These are phyloP conservation scores for Rostratula benghalensis DNA, from an alignment of 2,113 vertebrate species.

Conservation along the genomic window DNA sequence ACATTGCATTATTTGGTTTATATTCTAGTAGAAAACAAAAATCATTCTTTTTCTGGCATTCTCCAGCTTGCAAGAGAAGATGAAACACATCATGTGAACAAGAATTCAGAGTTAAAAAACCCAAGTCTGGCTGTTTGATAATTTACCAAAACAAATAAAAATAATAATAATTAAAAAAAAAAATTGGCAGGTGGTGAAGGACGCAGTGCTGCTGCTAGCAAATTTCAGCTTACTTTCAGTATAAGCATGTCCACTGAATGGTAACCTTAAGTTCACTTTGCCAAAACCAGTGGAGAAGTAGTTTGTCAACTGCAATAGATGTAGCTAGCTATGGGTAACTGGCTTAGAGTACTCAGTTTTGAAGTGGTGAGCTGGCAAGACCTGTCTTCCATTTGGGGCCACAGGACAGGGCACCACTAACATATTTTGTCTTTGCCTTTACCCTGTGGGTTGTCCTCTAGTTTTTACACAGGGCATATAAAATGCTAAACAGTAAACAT, in stretches of 20 bases:
- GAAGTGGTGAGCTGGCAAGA: neutral
- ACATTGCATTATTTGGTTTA: neutral
- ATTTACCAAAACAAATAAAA: conserved; percentile 30
- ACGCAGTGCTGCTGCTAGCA: neutral
- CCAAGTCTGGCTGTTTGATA: neutral
- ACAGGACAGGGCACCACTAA: neutral
- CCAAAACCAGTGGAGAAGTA: neutral
- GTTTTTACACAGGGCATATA: neutral
- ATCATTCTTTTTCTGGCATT: neutral
- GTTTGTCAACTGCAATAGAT: neutral
- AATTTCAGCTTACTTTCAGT: conserved; percentile 12
- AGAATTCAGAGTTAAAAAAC: neutral
- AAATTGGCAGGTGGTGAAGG: conserved; percentile 3
- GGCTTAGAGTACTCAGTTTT: neutral
- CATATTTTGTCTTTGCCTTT: neutral
- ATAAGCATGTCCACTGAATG: neutral
- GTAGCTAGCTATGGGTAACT: neutral
- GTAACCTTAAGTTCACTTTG: neutral
- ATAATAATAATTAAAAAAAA: no score
- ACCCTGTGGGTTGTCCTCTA: neutral
- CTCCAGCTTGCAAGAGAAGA: neutral
- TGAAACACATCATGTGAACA: neutral
- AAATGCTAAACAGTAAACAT: neutral
- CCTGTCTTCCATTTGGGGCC: neutral
- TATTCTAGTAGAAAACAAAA: conserved; percentile 1